Percentiles rank a stretch among this genome's conserved stretches.
Evolutionary conservation across 2,888 invertebrate genomes (phyloP).

Genomic region (Perizoma flavofasciatum): DNA sequence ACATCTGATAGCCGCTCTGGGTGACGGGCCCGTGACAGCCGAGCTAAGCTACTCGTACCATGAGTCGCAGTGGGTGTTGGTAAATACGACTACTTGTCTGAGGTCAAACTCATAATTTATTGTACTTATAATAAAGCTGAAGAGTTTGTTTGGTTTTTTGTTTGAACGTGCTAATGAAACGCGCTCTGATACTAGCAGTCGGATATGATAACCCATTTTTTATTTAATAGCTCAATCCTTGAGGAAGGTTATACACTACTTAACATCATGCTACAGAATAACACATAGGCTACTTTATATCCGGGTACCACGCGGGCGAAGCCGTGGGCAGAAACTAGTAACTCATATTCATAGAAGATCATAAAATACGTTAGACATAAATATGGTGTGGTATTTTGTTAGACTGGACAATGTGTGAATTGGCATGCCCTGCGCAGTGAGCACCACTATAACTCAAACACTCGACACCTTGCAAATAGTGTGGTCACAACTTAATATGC

Average conservation of each 20-base stretch:
- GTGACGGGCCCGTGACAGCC: conserved; percentile 45
- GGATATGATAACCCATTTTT: no score
- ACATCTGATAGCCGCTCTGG: conserved; percentile 65
- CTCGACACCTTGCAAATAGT: conserved; percentile 23
- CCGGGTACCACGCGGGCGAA: no score
- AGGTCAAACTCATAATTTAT: no score
- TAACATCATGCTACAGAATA: no score
- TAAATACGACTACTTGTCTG: not conserved
- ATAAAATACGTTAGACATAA: conserved; percentile 25
- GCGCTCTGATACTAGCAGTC: no score
- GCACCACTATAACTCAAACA: conserved; percentile 25
- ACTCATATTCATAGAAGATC: conserved; percentile 25
- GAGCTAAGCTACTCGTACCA: conserved; percentile 47
- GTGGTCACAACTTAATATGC: conserved; percentile 22
- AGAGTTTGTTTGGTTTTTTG: no score
- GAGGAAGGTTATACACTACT: no score
- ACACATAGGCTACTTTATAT: no score
- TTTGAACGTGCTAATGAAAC: no score
- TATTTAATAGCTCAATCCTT: no score
- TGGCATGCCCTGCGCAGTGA: conserved; percentile 23
- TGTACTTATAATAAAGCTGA: no score
- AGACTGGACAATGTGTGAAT: conserved; percentile 29
- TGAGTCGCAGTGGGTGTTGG: not conserved
- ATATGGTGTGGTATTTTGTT: conserved; percentile 10
- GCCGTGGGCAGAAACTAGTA: no score